Evolutionary conservation across 2,797 vertebrate species (phyloP).

Genomic region (Megalops cyprinoides): DNA sequence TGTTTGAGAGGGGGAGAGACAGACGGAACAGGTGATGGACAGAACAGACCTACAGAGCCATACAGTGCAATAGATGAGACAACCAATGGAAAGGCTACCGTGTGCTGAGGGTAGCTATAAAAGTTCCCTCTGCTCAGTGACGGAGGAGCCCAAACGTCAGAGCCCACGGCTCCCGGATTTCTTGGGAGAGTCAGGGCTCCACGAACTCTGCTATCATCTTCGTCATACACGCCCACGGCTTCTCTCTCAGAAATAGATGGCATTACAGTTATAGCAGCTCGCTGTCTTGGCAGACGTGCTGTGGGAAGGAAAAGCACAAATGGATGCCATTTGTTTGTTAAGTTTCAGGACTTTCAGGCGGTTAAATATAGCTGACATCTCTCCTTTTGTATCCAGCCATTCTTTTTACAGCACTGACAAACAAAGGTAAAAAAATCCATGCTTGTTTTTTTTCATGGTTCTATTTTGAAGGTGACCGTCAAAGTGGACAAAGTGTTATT

Average conservation of each 20-base stretch:
- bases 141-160: neutral
- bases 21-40: neutral
- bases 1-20: neutral
- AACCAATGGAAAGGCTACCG: neutral
- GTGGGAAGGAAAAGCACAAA: neutral
- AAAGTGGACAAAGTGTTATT: neutral
- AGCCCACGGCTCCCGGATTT: too few species aligned
- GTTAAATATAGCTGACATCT: constrained; percentile 16
- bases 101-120: neutral
- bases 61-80: neutral
- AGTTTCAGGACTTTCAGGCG: constrained; percentile 2
- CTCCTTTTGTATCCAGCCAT: neutral
- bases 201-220: neutral
- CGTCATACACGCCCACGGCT: constrained; percentile 17
- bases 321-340: constrained; percentile 7
- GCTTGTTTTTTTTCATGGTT: neutral
- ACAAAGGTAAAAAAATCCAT: constrained; percentile 13
- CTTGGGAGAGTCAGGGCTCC: too few species aligned
- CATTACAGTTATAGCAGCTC: constrained; percentile 21
- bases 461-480: neutral
- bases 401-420: neutral
- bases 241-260: constrained; percentile 27
- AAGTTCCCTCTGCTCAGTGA: neutral
- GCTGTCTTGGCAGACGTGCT: neutral
- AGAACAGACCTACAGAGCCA: neutral